Evolutionary conservation across 2,888 invertebrate genomes (phyloP), one percentile per base, ranked within the genome.

Genomic region (Magallana nippona): DNA sequence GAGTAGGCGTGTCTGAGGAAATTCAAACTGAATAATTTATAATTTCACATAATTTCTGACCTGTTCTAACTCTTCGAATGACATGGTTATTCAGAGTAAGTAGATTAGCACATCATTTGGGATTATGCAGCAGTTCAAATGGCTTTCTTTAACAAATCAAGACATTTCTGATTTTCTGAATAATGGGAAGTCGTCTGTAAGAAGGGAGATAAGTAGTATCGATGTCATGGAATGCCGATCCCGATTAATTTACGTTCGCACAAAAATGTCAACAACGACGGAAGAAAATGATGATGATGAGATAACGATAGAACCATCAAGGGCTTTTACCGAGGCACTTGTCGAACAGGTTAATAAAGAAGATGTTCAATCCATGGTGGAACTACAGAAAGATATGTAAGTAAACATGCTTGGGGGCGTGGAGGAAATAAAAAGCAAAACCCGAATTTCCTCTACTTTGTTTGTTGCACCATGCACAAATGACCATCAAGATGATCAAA

Each of bases 351-450:
- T 93, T 60, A 91, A 92, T 80, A 87, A 82, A 83, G 89, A 90
- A 71, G 92, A 92, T 87, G 90, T 92, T 11, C 82, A 79, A 55
- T 88, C 89, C 32, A 92, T 93, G 92, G 92, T 92, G 17, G 85
- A 88, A 55, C 86, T 90, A 55, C 93, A 93, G 81, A 88, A 91
- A 84, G 91, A 92, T 77, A 93, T 93, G 93, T 92, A 89, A 86
- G 91, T 83, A 60, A 57, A 19, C 60, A 56, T 82, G 55, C 11
- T 22, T 58, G 32, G 32, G 80, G 56, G 32, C 58, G 71, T 71
- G 13, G 2, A 58, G 1, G 19, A 19, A 15, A 17, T 19, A 58
- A 60, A 60, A 22, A 27, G 8, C 10, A 22, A 58, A 81, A 60
- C 15, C 60, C 44, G 60, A 58, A 81, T 81, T 60, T 22, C 58